These are phyloP conservation scores for Fistularia commersonii DNA, from an alignment of 2,797 vertebrate species.

Conservation along the genomic window DNA sequence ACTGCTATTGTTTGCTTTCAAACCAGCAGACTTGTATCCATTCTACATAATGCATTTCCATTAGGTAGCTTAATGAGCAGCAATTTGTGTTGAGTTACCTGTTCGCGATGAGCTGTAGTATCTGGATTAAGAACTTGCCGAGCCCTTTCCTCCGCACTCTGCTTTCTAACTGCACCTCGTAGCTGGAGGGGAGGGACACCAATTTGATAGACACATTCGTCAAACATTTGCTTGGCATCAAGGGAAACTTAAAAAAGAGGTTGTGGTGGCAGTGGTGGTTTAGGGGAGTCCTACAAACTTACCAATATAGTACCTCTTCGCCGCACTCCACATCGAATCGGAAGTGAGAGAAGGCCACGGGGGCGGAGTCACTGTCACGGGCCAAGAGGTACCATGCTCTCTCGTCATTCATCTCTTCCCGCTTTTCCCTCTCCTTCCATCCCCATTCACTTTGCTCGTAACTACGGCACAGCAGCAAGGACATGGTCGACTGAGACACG, in stretches of 20 bases:
- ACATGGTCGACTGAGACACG: not conserved
- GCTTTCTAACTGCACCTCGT: conserved; percentile 92
- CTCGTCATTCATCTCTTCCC: conserved; percentile 91
- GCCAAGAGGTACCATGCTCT: conserved; percentile 94
- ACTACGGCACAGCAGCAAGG: conserved; percentile 54
- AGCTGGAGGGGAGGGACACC: conserved; percentile 62
- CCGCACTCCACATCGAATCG: conserved; percentile 93
- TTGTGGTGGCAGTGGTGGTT: too few species aligned
- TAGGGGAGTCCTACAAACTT: conserved; percentile 7
- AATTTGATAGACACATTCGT: not conserved
- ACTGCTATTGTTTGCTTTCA: too few species aligned
- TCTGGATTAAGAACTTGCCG: conserved; percentile 93
- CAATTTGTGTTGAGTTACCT: conserved; percentile 66
- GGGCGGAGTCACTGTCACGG: conserved; percentile 75
- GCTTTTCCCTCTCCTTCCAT: conserved; percentile 94
- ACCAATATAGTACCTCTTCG: conserved; percentile 96
- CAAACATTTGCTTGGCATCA: not conserved
- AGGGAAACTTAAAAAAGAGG: too few species aligned
- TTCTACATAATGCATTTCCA: not conserved
- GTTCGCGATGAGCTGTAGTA: conserved; percentile 92
- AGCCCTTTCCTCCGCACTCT: conserved; percentile 87
- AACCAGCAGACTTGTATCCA: too few species aligned
- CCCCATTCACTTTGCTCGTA: conserved; percentile 97
- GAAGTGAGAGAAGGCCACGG: conserved; percentile 93
- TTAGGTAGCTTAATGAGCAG: not conserved